A percentile compares a stretch with the other conserved stretches of the same genome.
These are phyloP conservation scores for Heptranchias perlo DNA, from an alignment of 2,113 vertebrate genomes.

Conservation along the genomic window DNA sequence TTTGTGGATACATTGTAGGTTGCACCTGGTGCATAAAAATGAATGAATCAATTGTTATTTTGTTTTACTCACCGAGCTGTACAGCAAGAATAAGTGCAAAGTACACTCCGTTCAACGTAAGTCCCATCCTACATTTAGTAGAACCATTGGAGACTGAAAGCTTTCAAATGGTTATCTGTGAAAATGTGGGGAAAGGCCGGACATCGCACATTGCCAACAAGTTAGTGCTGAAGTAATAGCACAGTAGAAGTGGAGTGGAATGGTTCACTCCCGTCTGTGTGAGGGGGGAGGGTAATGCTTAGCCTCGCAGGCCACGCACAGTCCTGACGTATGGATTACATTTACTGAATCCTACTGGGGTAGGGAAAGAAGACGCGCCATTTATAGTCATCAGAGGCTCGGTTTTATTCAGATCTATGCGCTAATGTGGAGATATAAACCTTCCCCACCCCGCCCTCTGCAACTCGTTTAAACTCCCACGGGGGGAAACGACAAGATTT, in stretches of 20 bases:
- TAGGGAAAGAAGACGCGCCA: constrained; percentile 51
- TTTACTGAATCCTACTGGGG: constrained; percentile 46
- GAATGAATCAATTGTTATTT: not conserved
- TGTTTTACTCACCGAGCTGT: constrained; percentile 78
- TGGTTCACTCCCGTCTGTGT: constrained; percentile 40
- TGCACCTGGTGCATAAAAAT: not conserved
- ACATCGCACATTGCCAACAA: constrained; percentile 75
- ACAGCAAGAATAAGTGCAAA: constrained; percentile 84
- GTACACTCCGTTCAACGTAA: constrained; percentile 84
- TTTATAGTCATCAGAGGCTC: constrained; percentile 57
- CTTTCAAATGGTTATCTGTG: constrained; percentile 72
- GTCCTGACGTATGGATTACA: constrained; percentile 74
- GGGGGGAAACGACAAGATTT: not conserved
- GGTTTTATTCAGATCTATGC: constrained; percentile 45
- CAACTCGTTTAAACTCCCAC: constrained; percentile 42
- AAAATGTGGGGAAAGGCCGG: constrained; percentile 68
- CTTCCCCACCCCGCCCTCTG: constrained; percentile 19
- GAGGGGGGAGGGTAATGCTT: constrained; percentile 48
- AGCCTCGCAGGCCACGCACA: constrained; percentile 71
- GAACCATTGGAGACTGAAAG: constrained; percentile 80
- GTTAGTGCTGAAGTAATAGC: constrained; percentile 52
- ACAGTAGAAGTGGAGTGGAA: constrained; percentile 46
- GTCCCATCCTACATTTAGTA: constrained; percentile 94
- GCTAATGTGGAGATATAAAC: constrained; percentile 43
- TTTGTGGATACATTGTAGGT: not conserved